A percentile compares a stretch with the other conserved stretches of the same genome.
phyloP scores from a whole-genome alignment of 2,888 invertebrate species.

The Ophion costatus region DNA sequence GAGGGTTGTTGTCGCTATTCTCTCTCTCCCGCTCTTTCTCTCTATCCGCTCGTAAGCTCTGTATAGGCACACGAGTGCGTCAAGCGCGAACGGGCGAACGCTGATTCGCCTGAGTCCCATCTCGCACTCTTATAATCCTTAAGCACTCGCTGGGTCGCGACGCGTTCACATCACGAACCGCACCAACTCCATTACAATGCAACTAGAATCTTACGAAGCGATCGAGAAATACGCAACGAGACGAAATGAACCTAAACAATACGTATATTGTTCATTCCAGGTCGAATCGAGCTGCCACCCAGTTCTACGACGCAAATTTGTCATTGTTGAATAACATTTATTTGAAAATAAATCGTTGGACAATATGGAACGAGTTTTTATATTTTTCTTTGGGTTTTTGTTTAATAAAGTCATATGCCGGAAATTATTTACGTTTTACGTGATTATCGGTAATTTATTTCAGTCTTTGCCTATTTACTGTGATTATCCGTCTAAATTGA shows the following conservation, averaged over 20 bases:
- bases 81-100: conserved; percentile 48
- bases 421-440: no score
- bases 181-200: conserved; percentile 52
- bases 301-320: no score
- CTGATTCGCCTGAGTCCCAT: conserved; percentile 41
- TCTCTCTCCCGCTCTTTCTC: conserved; percentile 59
- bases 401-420: no score
- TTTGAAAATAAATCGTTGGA: no score
- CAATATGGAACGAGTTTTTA: no score
- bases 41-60: conserved; percentile 18
- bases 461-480: no score
- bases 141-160: conserved; percentile 54
- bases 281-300: background rate
- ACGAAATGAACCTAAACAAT: conserved; percentile 63
- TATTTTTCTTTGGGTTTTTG: no score
- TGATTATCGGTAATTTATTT: no score
- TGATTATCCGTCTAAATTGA: no score
- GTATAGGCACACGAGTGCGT: conserved; percentile 61
- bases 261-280: conserved; percentile 15
- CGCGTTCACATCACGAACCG: conserved; percentile 46
- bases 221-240: conserved; percentile 60
- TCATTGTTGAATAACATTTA: no score
- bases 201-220: conserved; percentile 41
- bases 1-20: conserved; percentile 32
- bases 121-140: conserved; percentile 56